Base-by-base conservation (phyloP, 2,888 invertebrate species). In the Encarsia formosa region DNA sequence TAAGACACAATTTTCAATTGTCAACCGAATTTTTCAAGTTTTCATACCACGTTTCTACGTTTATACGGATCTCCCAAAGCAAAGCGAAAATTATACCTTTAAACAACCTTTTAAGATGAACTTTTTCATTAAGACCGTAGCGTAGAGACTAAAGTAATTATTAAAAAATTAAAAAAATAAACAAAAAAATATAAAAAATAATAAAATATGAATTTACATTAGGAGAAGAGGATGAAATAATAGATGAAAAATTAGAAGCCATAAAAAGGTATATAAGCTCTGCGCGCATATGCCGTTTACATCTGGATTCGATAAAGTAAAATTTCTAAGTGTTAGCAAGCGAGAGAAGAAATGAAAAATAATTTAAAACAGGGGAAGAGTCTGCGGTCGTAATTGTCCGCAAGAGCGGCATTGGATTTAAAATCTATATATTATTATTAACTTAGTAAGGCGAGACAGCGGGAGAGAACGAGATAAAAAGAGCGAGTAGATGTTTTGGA, bases 41-140 rank as follows among this genome's bases (percentile, higher is more conserved):
- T 71, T 71, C 68, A 70, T 70, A 70, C 67, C 63, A 68, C 66
- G 64, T 71, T 71, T 71, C 69, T 73, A 71, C 72, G 71, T 73
- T 68, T 71, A 66, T 68, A 69, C 69, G 68, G 66, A 70, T 71
- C 67, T 67, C 64, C 65, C 63, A 57, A 62, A 65, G 63, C 63
- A 63, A 66, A 56, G 58, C 54, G 56, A 62, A 42, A 58, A 60
- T 44, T 57, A 58, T 57, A 59, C 52, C 31, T 41, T n/a, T 57
- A 51, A 58, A 61, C 63, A 63, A 67, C 62, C 65, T 62, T 58
- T 58, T 64, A 65, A 57, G 62, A 61, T 49, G 49, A 63, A 64
- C 64, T 68, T 67, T 67, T 67, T 66, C 64, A 67, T 67, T 66
- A 68, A 67, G 63, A 64, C 61, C 64, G 66, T 72, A 70, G 70